Evolutionary conservation across 2,113 vertebrate species (phyloP), one percentile per base, ranked within the genome.

Genomic region (Thymallus thymallus): DNA sequence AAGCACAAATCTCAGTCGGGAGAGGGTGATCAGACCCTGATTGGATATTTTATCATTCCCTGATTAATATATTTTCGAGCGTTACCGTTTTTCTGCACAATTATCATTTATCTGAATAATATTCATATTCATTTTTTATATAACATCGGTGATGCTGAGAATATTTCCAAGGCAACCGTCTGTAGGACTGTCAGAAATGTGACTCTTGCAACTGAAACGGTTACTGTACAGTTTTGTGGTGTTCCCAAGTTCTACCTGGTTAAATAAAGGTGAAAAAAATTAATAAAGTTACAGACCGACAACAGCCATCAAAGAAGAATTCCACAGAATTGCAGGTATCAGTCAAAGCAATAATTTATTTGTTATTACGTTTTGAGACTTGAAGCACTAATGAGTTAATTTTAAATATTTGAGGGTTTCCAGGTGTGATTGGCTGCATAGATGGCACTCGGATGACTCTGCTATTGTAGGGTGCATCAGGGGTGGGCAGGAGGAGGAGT

Each of bases 381-480:
- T 62, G 75, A 65, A 68, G 51, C 48, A 72, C 23, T 71, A 77
- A 74, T 74, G 61, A 74, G 62, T 74, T 74, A 22, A 45, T 74
- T 23, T 51, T 61, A 64, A 26, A 51, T 66, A 64, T 51, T 1
- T 74, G 18, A 55, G 68, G 68, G 45, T 69, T 69, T 69, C 6
- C 68, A 3, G n/a, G n/a, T n/a, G n/a, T n/a, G n/a, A n/a, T n/a
- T n/a, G n/a, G n/a, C n/a, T n/a, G n/a, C n/a, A n/a, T n/a, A n/a
- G n/a, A n/a, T n/a, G n/a, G n/a, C n/a, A n/a, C n/a, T n/a, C n/a
- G n/a, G n/a, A n/a, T n/a, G n/a, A n/a, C n/a, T n/a, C n/a, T n/a
- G n/a, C n/a, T n/a, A n/a, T n/a, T n/a, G n/a, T n/a, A n/a, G n/a
- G n/a, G n/a, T n/a, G n/a, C n/a, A n/a, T n/a, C n/a, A n/a, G n/a